These are phyloP conservation scores for Pangasius larnaudii DNA, from an alignment of 2,797 vertebrate genomes.

Conservation along the genomic window DNA sequence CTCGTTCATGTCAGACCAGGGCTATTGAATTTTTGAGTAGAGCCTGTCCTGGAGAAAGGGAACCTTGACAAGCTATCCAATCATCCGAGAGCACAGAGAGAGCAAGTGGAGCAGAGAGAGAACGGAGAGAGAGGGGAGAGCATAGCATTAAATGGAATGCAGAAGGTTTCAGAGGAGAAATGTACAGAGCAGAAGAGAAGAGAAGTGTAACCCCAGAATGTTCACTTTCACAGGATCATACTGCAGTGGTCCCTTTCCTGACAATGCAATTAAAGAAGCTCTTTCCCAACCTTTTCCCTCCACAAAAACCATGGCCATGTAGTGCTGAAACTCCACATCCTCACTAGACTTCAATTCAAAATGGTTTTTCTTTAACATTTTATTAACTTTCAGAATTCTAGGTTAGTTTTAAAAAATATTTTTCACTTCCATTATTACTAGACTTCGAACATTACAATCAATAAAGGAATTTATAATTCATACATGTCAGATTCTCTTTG, in stretches of 20 bases:
- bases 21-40: constrained; percentile 16
- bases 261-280: constrained; percentile 78
- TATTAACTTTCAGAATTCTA: neutral
- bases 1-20: neutral
- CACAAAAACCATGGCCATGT: constrained; percentile 71
- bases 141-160: neutral
- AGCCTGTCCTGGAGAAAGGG: constrained; percentile 8
- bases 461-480: neutral
- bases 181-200: neutral
- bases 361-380: neutral
- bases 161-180: neutral
- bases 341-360: neutral
- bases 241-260: constrained; percentile 62
- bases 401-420: too few species aligned
- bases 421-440: neutral
- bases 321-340: neutral
- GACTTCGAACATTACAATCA: neutral
- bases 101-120: neutral
- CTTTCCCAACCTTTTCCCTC: constrained; percentile 76
- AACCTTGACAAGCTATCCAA: constrained; percentile 13
- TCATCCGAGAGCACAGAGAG: constrained; percentile 1
- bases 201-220: constrained; percentile 1
- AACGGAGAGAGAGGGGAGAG: neutral
- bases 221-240: constrained; percentile 3
- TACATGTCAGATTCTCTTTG: neutral